Conservation (phyloP, 2,888 invertebrate species). For the Synergus itoensis region DNA sequence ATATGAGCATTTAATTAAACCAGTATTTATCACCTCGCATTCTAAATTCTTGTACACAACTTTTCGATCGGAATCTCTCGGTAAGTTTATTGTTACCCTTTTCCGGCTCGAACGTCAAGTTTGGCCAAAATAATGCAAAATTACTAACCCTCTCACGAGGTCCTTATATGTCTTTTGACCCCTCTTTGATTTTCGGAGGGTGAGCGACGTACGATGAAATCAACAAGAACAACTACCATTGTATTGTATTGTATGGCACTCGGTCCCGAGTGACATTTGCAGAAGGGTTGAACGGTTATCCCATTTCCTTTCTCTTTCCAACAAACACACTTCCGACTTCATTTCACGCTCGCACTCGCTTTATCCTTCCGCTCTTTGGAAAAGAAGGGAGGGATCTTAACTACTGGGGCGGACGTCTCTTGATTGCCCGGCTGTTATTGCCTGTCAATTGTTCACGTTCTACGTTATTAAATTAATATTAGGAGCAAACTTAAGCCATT, state of each 20-base stretch:
- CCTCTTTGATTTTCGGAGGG: slow-evolving; percentile 70
- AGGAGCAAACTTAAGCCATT: slow-evolving; percentile 56
- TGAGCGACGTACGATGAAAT: slow-evolving; percentile 75
- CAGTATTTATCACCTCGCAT: neutral
- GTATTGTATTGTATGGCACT: slow-evolving; percentile 66
- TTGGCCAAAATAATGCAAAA: slow-evolving; percentile 61
- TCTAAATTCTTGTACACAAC: neutral
- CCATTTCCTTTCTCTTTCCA: slow-evolving; percentile 51
- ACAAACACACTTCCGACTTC: neutral
- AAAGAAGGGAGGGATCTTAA: slow-evolving; percentile 60
- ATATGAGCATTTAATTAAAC: too few species aligned
- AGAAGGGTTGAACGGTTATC: slow-evolving; percentile 72
- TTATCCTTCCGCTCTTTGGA: slow-evolving; percentile 48
- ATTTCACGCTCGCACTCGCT: slow-evolving; percentile 38
- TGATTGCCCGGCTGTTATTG: slow-evolving; percentile 75
- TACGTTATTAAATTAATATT: slow-evolving; percentile 77
- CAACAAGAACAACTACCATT: slow-evolving; percentile 76
- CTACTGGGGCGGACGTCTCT: slow-evolving; percentile 65
- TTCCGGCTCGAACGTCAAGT: slow-evolving; percentile 45
- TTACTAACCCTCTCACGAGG: slow-evolving; percentile 61
- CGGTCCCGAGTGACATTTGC: slow-evolving; percentile 74
- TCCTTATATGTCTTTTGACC: slow-evolving; percentile 73
- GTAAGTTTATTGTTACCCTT: slow-evolving; percentile 26
- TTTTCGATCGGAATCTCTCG: neutral
- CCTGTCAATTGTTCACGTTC: slow-evolving; percentile 75